Percentiles rank a stretch among this genome's conserved stretches.
phyloP scores from a whole-genome alignment of 2,797 vertebrate species.

The Pipistrellus pipistrellus region DNA sequence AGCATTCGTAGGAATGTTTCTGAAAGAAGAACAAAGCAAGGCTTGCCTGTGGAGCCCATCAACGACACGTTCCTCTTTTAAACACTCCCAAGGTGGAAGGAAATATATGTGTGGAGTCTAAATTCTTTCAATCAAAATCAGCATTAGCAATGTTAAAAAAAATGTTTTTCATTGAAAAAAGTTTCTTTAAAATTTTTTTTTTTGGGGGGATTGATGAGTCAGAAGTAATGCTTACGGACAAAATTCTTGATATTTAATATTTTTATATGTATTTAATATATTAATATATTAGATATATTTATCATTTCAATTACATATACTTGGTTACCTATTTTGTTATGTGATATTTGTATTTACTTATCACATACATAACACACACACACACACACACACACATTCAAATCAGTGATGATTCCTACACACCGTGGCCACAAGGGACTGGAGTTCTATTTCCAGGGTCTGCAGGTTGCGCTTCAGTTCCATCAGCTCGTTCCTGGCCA shows the following conservation, averaged over 20 bases:
- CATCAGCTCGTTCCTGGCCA: slow-evolving; percentile 80
- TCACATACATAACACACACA: no score
- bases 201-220: not conserved
- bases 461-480: slow-evolving; percentile 85
- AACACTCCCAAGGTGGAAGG: not conserved
- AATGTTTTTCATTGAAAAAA: not conserved
- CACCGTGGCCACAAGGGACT: slow-evolving; percentile 85
- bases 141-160: not conserved
- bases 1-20: slow-evolving; percentile 83
- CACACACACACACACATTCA: not conserved
- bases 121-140: not conserved
- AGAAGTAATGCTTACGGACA: not conserved
- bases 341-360: not conserved
- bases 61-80: not conserved
- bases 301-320: not conserved
- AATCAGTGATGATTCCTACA: not conserved
- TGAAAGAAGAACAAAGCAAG: slow-evolving; percentile 49
- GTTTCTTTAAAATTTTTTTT: not conserved
- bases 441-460: slow-evolving; percentile 87
- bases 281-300: not conserved
- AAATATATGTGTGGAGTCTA: not conserved
- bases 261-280: not conserved
- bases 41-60: not conserved
- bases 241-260: slow-evolving; percentile 7
- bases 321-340: not conserved